Conservation (phyloP, 2,797 vertebrate genomes). For the Danio jaintianensis region DNA sequence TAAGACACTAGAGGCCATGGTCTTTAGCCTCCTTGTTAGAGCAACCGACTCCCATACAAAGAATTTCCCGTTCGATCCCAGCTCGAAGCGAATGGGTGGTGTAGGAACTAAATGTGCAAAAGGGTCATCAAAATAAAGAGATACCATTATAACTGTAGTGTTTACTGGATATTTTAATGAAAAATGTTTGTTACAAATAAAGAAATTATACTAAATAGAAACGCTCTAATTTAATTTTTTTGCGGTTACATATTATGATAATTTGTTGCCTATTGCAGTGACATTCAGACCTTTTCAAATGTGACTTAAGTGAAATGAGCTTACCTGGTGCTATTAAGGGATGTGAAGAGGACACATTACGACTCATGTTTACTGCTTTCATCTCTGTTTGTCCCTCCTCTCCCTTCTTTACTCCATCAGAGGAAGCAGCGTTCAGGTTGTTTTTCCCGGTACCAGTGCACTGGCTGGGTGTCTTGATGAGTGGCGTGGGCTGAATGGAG, state of each 20-base stretch:
- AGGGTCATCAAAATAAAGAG: too few species aligned
- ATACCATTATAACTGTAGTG: too few species aligned
- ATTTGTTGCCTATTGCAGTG: not conserved
- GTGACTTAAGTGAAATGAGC: not conserved
- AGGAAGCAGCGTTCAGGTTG: constrained; percentile 62
- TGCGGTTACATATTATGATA: not conserved
- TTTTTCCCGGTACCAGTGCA: constrained; percentile 67
- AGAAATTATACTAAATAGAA: too few species aligned
- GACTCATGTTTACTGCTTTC: constrained; percentile 82
- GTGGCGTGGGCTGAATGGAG: constrained; percentile 79
- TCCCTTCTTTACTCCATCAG: constrained; percentile 82
- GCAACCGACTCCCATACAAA: too few species aligned
- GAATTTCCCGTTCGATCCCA: too few species aligned
- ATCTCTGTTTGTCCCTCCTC: constrained; percentile 77
- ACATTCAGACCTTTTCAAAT: not conserved
- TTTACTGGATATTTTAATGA: too few species aligned
- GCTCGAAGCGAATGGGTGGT: too few species aligned
- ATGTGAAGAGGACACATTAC: constrained; percentile 78
- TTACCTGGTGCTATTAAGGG: constrained; percentile 88
- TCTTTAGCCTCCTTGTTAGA: too few species aligned
- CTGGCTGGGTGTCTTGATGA: constrained; percentile 80
- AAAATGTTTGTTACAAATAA: too few species aligned
- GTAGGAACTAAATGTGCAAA: too few species aligned
- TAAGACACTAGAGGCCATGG: too few species aligned
- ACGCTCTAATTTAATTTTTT: too few species aligned